phyloP scores from a whole-genome alignment of 2,888 invertebrate species.

The Tuberolachnus salignus region DNA sequence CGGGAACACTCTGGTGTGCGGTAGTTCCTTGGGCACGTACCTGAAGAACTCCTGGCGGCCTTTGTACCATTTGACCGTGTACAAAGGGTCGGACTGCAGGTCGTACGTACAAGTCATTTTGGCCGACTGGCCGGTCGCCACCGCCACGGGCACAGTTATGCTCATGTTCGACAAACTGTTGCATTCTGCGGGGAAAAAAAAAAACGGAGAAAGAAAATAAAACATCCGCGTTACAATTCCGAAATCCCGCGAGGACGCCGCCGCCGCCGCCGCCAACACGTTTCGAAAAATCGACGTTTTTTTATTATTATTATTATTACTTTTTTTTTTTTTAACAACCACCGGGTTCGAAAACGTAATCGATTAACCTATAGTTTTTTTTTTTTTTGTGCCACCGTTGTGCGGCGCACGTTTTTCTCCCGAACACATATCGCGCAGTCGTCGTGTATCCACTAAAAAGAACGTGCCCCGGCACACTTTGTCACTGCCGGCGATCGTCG shows the following conservation, averaged over 20 bases:
- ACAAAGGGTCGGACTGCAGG: slow-evolving; percentile 74
- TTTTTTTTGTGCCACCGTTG: background rate
- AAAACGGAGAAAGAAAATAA: background rate
- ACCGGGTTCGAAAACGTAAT: background rate
- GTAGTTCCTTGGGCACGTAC: slow-evolving; percentile 79
- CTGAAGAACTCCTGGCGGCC: slow-evolving; percentile 79
- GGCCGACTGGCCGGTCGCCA: slow-evolving; percentile 74
- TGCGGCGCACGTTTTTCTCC: too few species aligned
- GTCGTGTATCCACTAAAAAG: too few species aligned
- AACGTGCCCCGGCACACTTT: too few species aligned
- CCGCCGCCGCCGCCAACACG: too few species aligned
- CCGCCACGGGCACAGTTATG: slow-evolving; percentile 75
- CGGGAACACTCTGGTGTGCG: slow-evolving; percentile 75
- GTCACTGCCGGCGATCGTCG: too few species aligned
- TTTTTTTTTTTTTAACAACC: too few species aligned
- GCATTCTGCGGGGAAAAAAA: slow-evolving; percentile 65
- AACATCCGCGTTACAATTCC: background rate
- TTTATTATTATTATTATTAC: background rate
- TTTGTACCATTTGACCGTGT: slow-evolving; percentile 84
- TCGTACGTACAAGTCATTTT: slow-evolving; percentile 78
- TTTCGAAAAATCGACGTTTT: too few species aligned
- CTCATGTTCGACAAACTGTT: slow-evolving; percentile 72
- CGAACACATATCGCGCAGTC: too few species aligned
- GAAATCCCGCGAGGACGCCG: background rate
- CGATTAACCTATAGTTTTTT: background rate